Evolutionary conservation across 2,797 vertebrate genomes (phyloP), one percentile per base, ranked within the genome.

Genomic region (Dicrostonyx torquatus): DNA sequence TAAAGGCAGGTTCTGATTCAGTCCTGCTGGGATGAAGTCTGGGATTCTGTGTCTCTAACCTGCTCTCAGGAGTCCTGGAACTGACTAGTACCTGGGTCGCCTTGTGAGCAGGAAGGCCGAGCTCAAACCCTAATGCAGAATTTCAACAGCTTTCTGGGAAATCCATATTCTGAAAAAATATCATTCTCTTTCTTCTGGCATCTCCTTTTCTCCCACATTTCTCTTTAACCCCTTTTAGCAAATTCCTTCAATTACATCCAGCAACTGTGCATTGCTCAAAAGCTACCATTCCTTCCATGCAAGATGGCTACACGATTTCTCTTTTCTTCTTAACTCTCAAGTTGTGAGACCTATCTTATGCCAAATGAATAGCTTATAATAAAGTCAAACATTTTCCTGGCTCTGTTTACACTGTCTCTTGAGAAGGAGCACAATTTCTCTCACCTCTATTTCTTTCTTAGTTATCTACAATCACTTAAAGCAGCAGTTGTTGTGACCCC

Each of bases 161-260:
- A 83, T 53, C 34, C 29, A 70, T 2, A 50, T n/a, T 78, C 13
- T 82, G 40, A 78, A 34, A 12, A 91, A 22, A 75, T n/a, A 78
- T 6, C 12, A 20, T 83, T 90, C 66, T 80, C 40, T 14, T 90
- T 83, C 89, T 26, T 43, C 80, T 40, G 24, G 75, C 37, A 82
- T 66, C n/a, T 60, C 26, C 0, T n/a, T n/a, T 72, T 62, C 29
- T 24, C 22, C 55, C 43, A 75, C 3, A 58, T 79, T 91, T 90
- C 45, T 34, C 43, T 85, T 86, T 82, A 86, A 53, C 9, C 10
- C 2, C 43, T 78, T 43, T 83, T 60, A 70, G 68, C n/a, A 92
- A 60, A 87, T 72, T 84, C 90, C 50, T 91, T 97, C 14, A 58
- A 31, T 58, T 75, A 62, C 12, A 85, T 43, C 34, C n/a, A 93